Percentiles rank a stretch among this genome's conserved stretches.
Conservation (phyloP, 1,140 invertebrate genomes). For the Drosophila paulistorum region DNA sequence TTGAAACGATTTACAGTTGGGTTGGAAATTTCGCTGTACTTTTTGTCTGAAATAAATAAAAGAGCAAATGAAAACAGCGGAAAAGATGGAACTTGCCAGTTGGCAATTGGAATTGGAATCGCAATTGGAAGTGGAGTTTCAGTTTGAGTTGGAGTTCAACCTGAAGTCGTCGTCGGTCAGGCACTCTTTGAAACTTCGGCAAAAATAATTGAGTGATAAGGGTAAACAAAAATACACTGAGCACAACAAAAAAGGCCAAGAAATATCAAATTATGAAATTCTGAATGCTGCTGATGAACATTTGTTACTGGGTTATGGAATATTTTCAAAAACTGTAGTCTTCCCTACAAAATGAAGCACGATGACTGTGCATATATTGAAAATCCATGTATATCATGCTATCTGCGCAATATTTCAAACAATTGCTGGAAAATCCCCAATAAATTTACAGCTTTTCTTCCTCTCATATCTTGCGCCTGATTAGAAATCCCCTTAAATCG, state of each 20-base stretch:
- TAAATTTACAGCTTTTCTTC: not conserved
- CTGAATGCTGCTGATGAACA: not conserved
- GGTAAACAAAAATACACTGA: not conserved
- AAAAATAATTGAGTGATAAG: conserved; percentile 16
- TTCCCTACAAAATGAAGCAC: not conserved
- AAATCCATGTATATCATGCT: not conserved
- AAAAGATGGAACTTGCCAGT: conserved; percentile 8
- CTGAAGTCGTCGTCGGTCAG: not conserved
- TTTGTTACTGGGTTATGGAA: not conserved
- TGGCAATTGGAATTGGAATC: not conserved
- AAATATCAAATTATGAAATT: not conserved
- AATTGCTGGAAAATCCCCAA: conserved; percentile 8
- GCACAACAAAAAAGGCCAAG: not conserved
- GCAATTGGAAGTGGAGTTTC: not conserved
- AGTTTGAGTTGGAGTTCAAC: not conserved
- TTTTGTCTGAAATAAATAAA: not conserved
- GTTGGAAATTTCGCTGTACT: conserved; percentile 6
- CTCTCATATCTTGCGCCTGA: not conserved
- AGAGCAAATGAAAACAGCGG: conserved; percentile 15
- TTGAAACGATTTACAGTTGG: conserved; percentile 23
- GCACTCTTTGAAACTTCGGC: not conserved
- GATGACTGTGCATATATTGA: not conserved
- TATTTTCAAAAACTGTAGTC: not conserved
- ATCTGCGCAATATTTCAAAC: not conserved
- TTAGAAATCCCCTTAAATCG: not conserved